Percentiles rank a stretch among this genome's conserved stretches.
phyloP scores from a whole-genome alignment of 2,113 vertebrate genomes.

The Psettodes erumei region DNA sequence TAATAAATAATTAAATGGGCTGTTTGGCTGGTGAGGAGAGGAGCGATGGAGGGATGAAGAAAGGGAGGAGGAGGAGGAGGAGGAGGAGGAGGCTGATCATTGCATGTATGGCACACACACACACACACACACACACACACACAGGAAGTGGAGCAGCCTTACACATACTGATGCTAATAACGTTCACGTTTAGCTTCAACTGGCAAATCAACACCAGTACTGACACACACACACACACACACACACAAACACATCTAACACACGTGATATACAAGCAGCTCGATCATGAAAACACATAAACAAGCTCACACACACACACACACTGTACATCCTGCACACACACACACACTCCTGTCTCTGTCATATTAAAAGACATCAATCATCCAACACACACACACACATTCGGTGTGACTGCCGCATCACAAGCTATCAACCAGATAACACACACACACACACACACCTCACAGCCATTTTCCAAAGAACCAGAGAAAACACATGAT shows the following conservation, averaged over 20 bases:
- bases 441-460: slow-evolving; percentile 23
- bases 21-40: slow-evolving; percentile 50
- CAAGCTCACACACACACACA: slow-evolving; percentile 27
- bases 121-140: slow-evolving; percentile 23
- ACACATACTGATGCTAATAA: slow-evolving; percentile 30
- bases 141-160: slow-evolving; percentile 37
- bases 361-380: background rate
- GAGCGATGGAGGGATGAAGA: slow-evolving; percentile 26
- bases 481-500: slow-evolving; percentile 21
- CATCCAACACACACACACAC: background rate
- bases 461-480: slow-evolving; percentile 9
- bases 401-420: background rate
- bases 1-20: slow-evolving; percentile 72
- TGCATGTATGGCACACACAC: slow-evolving; percentile 30
- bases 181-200: slow-evolving; percentile 28
- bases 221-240: slow-evolving; percentile 6
- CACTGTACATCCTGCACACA: slow-evolving; percentile 23
- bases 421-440: slow-evolving; percentile 5
- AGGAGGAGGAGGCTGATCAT: slow-evolving; percentile 40
- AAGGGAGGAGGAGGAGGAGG: slow-evolving; percentile 27
- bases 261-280: background rate
- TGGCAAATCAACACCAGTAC: slow-evolving; percentile 22
- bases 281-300: slow-evolving; percentile 5
- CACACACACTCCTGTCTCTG: background rate
- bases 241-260: slow-evolving; percentile 12